These are phyloP conservation scores for Xestia c-nigrum DNA, from an alignment of 2,888 invertebrate genomes.

Conservation along the genomic window DNA sequence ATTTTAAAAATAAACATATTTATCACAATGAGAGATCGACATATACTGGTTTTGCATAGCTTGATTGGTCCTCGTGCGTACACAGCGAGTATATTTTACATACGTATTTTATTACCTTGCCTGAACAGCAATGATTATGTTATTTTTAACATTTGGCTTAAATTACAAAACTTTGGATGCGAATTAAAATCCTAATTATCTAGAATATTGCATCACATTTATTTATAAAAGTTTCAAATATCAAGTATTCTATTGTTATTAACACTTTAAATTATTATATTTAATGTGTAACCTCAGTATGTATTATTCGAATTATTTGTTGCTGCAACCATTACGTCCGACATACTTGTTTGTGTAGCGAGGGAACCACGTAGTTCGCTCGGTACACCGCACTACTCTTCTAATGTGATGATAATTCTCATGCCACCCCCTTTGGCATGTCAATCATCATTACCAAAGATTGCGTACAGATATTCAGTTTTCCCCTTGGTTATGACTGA, in stretches of 20 bases:
- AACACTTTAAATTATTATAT: conserved; percentile 36
- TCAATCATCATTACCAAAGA: conserved; percentile 80
- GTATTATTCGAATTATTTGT: conserved; percentile 68
- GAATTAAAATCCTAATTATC: conserved; percentile 13
- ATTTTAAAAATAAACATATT: too few species aligned
- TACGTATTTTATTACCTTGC: conserved; percentile 9
- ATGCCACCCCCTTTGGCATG: conserved; percentile 78
- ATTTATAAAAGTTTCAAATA: conserved; percentile 34
- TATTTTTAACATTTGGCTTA: conserved; percentile 18
- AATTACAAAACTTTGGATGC: conserved; percentile 14
- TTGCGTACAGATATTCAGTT: conserved; percentile 89
- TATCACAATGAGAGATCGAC: too few species aligned
- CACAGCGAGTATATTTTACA: background rate
- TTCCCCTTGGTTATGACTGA: conserved; percentile 85
- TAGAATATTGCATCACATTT: conserved; percentile 47
- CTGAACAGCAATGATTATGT: conserved; percentile 4
- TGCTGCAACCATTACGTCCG: conserved; percentile 81
- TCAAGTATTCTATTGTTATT: conserved; percentile 23
- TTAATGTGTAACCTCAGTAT: conserved; percentile 45
- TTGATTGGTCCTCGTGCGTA: too few species aligned
- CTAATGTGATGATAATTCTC: conserved; percentile 71
- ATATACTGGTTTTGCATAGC: too few species aligned
- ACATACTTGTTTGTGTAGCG: conserved; percentile 78
- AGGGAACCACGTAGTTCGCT: conserved; percentile 84
- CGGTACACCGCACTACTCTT: conserved; percentile 78